Percentiles rank a stretch among this genome's conserved stretches.
Evolutionary conservation across 2,888 invertebrate species (phyloP).

Genomic region (Eurytoma californica): DNA sequence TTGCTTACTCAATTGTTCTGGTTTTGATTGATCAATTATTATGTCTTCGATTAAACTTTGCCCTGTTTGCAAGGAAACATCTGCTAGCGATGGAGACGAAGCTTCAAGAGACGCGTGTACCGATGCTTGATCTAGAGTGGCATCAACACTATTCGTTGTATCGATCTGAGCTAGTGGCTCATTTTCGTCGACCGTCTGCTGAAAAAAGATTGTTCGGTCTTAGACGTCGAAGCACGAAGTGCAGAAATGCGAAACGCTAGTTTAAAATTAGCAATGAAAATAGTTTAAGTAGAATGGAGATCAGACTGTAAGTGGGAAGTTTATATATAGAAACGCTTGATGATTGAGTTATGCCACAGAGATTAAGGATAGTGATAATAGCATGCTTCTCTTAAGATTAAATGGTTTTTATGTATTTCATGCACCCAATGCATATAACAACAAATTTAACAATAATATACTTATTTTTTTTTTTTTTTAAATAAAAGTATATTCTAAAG

Average conservation of each 20-base stretch:
- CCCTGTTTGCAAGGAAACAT: slow-evolving; percentile 72
- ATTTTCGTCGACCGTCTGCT: slow-evolving; percentile 61
- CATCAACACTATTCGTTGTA: slow-evolving; percentile 62
- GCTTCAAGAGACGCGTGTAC: slow-evolving; percentile 66
- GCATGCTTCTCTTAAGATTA: neutral
- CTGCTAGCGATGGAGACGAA: slow-evolving; percentile 67
- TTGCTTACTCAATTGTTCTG: slow-evolving; percentile 65
- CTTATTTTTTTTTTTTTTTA: too few relatives aligned
- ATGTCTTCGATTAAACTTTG: slow-evolving; percentile 67
- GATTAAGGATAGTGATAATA: slow-evolving; percentile 4
- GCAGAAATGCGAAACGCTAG: slow-evolving; percentile 50
- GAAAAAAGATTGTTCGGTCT: slow-evolving; percentile 59
- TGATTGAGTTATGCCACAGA: slow-evolving; percentile 53
- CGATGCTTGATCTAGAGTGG: slow-evolving; percentile 70
- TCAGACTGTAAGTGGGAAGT: slow-evolving; percentile 46
- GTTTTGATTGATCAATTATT: slow-evolving; percentile 60
- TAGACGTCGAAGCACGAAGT: slow-evolving; percentile 46
- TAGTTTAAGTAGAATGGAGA: slow-evolving; percentile 46
- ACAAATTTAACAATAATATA: too few relatives aligned
- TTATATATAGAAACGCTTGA: slow-evolving; percentile 55
- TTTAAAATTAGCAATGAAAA: slow-evolving; percentile 58
- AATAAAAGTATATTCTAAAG: too few relatives aligned
- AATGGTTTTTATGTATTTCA: neutral
- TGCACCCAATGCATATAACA: too few relatives aligned
- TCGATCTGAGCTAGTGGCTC: slow-evolving; percentile 60